phyloP scores from a whole-genome alignment of 2,113 vertebrate species.

The Xyrauchen texanus region DNA sequence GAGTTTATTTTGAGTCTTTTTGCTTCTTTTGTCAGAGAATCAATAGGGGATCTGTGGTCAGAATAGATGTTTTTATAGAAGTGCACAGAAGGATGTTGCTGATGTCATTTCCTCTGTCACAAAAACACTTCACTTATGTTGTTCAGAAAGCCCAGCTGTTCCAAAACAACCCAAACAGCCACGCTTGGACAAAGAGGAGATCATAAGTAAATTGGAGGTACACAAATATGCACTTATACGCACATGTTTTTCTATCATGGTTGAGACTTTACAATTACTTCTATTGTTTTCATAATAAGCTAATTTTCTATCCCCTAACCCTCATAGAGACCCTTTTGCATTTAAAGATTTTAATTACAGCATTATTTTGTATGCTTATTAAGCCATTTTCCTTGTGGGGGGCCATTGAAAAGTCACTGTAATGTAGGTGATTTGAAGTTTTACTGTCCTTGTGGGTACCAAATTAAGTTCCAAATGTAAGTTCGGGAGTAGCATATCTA shows the following conservation, averaged over 20 bases:
- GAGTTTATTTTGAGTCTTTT: constrained; percentile 13
- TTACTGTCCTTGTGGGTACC: no score
- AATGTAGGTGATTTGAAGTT: no score
- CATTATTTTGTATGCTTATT: no score
- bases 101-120: constrained; percentile 18
- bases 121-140: constrained; percentile 11
- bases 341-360: no score
- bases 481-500: no score
- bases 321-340: no score
- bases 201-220: constrained; percentile 88
- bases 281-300: no score
- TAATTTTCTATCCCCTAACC: no score
- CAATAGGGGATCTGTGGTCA: constrained; percentile 9
- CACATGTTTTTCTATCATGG: not conserved
- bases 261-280: no score
- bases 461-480: no score
- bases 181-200: constrained; percentile 78
- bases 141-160: constrained; percentile 62
- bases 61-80: constrained; percentile 6
- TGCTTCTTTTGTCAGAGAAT: not conserved
- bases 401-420: no score
- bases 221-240: not conserved
- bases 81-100: not conserved
- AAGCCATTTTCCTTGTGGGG: no score
- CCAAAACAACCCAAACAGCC: constrained; percentile 64